Conservation (phyloP, 1,140 invertebrate species). For the Lethocerus indicus region DNA sequence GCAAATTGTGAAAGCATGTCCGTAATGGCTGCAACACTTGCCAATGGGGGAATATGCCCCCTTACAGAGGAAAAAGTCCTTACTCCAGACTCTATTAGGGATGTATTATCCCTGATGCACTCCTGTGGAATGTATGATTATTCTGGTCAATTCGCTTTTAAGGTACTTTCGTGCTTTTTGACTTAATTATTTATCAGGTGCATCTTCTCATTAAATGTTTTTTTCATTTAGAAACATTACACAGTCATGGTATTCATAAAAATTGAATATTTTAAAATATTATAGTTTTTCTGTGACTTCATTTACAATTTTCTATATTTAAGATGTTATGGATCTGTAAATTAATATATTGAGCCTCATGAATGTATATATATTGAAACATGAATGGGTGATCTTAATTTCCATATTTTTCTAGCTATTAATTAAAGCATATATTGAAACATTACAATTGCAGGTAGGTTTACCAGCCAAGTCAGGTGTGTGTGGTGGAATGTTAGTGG, state of each 20-base stretch:
- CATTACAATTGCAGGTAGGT: slow-evolving; percentile 54
- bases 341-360: no score
- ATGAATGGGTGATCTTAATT: no score
- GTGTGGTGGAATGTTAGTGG: slow-evolving; percentile 79
- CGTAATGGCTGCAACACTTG: slow-evolving; percentile 87
- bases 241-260: no score
- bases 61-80: slow-evolving; percentile 87
- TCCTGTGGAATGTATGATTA: slow-evolving; percentile 98
- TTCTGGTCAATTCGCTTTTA: slow-evolving; percentile 95
- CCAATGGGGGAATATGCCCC: slow-evolving; percentile 97
- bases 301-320: not conserved
- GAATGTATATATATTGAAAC: no score
- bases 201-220: no score
- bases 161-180: slow-evolving; percentile 33
- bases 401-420: not conserved
- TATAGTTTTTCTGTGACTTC: not conserved
- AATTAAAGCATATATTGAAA: not conserved
- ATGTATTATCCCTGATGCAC: slow-evolving; percentile 83
- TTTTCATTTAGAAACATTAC: no score
- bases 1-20: slow-evolving; percentile 81
- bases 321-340: not conserved
- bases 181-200: no score
- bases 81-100: slow-evolving; percentile 64
- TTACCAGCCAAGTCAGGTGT: slow-evolving; percentile 95
- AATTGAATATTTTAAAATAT: not conserved